Evolutionary conservation across 2,888 invertebrate species (phyloP), one percentile per base, ranked within the genome.

Genomic region (Nyleta sp.): DNA sequence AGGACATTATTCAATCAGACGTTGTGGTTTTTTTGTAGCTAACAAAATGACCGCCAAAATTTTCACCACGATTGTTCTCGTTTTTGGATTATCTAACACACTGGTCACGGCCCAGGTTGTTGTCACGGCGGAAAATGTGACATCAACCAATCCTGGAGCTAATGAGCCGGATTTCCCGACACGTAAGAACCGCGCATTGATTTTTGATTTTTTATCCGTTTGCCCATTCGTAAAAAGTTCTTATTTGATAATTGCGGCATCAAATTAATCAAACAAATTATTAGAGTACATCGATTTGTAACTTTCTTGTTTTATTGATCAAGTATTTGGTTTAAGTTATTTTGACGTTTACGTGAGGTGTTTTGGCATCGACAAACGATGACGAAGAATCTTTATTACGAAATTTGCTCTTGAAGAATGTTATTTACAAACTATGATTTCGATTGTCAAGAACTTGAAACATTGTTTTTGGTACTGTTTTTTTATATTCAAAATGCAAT

Each of bases 141-240:
- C 64, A 1, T 28, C 71, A 6, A 38, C 44, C 2, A 80, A 78
- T 74, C 78, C 81, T 6, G 85, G 67, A 15, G 55, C 72, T 17
- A 84, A 83, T 48, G 90, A 90, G 48, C 89, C 89, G 24, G 86
- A 89, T 71, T 90, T 90, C 55, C 80, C 83, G 1, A 90, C 83
- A 55, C 90, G 90, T 90, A 88, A 90, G 90, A 67, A 67, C 8
- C 31, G n/a, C 18, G 24, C 11, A 42, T 38, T 53, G 5, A 15
- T 11, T 31, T 24, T 31, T n/a, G n/a, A n/a, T n/a, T n/a, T n/a
- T n/a, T n/a, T n/a, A n/a, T n/a, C n/a, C n/a, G n/a, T n/a, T n/a
- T n/a, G n/a, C n/a, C n/a, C n/a, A n/a, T n/a, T n/a, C n/a, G n/a
- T n/a, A n/a, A n/a, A n/a, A n/a, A n/a, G n/a, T n/a, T n/a, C n/a